Percentiles rank a stretch among this genome's conserved stretches.
phyloP scores from a whole-genome alignment of 2,888 invertebrate genomes.

The Oligia fasciuncula region DNA sequence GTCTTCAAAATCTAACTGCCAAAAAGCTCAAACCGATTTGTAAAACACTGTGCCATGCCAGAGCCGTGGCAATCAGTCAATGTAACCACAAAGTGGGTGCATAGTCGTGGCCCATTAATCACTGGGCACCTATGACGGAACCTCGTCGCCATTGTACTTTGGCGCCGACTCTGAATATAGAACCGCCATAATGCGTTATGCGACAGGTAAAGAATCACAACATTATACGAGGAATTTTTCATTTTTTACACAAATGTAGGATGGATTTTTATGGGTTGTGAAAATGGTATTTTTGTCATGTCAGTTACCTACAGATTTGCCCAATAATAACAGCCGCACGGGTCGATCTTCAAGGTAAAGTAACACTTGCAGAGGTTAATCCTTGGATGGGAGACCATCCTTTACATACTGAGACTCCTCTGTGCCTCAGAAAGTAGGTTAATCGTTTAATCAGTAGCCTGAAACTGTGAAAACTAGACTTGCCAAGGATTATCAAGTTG shows the following conservation, averaged over 20 bases:
- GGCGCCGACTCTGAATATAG: conserved; percentile 61
- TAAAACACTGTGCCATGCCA: conserved; percentile 47
- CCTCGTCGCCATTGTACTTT: conserved; percentile 75
- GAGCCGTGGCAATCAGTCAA: conserved; percentile 57
- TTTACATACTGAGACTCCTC: background rate
- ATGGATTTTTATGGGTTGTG: conserved; percentile 1
- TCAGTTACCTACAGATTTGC: background rate
- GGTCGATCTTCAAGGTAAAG: background rate
- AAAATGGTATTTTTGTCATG: conserved; percentile 1
- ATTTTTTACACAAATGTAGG: conserved; percentile 33
- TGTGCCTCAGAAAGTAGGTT: background rate
- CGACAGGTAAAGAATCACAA: conserved; percentile 74
- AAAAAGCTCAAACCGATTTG: conserved; percentile 44
- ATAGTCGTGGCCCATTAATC: conserved; percentile 72
- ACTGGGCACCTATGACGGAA: conserved; percentile 73
- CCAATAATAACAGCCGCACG: background rate
- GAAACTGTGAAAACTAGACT: background rate
- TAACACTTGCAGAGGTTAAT: background rate
- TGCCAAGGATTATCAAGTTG: too few relatives aligned
- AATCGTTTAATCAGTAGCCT: background rate
- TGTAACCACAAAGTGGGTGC: conserved; percentile 57
- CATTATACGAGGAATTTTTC: conserved; percentile 52
- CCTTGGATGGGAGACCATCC: too few relatives aligned
- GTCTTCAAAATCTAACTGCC: conserved; percentile 30
- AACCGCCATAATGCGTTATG: conserved; percentile 57